Conservation (phyloP, 1,140 invertebrate species). For the Drosophila watanabei region DNA sequence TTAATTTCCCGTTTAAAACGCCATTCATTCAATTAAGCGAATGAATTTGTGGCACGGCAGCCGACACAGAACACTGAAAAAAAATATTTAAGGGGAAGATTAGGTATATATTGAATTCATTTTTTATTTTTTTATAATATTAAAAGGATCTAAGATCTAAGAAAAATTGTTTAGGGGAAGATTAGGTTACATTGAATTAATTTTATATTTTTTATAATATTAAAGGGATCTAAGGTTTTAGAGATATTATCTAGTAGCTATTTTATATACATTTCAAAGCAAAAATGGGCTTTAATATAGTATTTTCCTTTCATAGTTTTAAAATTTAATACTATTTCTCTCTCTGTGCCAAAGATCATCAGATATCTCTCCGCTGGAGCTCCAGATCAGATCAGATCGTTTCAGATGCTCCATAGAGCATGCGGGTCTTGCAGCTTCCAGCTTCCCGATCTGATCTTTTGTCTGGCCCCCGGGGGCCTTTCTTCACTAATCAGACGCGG, state of each 20-base stretch:
- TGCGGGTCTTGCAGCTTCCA: conserved; percentile 38
- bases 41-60: conserved; percentile 82
- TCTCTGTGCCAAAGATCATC: neutral
- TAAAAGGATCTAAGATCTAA: too few relatives aligned
- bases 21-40: conserved; percentile 86
- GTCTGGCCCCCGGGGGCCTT: conserved; percentile 46
- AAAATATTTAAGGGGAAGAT: neutral
- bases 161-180: neutral
- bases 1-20: conserved; percentile 84
- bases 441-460: conserved; percentile 38
- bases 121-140: neutral
- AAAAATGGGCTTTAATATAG: accelerated
- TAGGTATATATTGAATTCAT: neutral
- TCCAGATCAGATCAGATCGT: conserved; percentile 17
- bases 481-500: conserved; percentile 83
- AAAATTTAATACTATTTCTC: neutral
- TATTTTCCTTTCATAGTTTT: neutral
- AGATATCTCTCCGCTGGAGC: conserved; percentile 11
- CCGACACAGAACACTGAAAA: conserved; percentile 20
- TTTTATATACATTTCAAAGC: neutral
- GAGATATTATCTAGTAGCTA: neutral
- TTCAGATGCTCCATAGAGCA: conserved; percentile 28
- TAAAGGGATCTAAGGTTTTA: too few relatives aligned
- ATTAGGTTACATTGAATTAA: neutral
- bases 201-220: neutral